phyloP scores from a whole-genome alignment of 2,113 vertebrate species.

The Pyxicephalus adspersus region DNA sequence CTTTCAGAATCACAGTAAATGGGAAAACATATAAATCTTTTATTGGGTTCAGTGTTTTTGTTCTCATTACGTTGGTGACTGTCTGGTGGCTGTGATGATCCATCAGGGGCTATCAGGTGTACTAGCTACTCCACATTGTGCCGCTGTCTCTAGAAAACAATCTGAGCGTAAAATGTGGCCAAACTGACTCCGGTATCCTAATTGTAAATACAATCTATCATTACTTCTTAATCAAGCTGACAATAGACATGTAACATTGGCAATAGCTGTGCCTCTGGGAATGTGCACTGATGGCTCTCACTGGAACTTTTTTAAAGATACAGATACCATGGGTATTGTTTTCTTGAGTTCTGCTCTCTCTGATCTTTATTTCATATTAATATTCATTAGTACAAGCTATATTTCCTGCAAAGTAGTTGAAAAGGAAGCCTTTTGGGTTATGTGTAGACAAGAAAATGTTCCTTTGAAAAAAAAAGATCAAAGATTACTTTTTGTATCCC shows the following conservation, averaged over 20 bases:
- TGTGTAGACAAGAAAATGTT: too few relatives aligned
- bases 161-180: neutral
- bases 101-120: conserved; percentile 32
- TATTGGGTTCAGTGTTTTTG: neutral
- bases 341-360: too few relatives aligned
- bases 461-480: too few relatives aligned
- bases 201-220: conserved; percentile 11
- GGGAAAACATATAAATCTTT: conserved; percentile 4
- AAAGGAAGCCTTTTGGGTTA: too few relatives aligned
- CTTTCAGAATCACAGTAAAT: neutral
- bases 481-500: too few relatives aligned
- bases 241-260: neutral
- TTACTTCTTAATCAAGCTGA: neutral
- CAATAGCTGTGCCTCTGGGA: neutral
- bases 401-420: too few relatives aligned
- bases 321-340: too few relatives aligned
- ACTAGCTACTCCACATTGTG: neutral
- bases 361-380: too few relatives aligned
- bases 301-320: too few relatives aligned
- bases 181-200: neutral
- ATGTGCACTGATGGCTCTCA: neutral
- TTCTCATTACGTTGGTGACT: conserved; percentile 9
- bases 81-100: conserved; percentile 1
- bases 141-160: neutral
- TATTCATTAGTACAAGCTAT: too few relatives aligned